Evolutionary conservation across 2,797 vertebrate genomes (phyloP), one percentile per base, ranked within the genome.

Genomic region (Neostethus bicornis): DNA sequence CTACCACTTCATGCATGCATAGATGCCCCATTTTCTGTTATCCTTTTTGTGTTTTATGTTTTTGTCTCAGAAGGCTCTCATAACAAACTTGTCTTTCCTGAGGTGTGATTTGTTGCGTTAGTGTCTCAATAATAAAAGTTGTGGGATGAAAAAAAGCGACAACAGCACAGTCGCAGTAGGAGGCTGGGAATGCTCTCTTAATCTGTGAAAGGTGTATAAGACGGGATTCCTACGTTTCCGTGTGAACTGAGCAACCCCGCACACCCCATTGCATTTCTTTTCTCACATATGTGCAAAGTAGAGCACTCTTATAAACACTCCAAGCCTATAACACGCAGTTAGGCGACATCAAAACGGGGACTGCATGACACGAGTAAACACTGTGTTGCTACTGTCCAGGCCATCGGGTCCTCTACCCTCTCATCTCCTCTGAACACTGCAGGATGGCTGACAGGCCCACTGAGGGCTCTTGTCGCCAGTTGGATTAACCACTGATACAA

Each of bases 401-500:
- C 34, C 49, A 42, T 28, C 23, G 45, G 4, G 20, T 47, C 26
- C 41, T 24, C 42, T 21, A 46, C 42, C 24, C 32, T 53, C 65
- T 77, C 80, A 61, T 76, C 80, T 74, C 66, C 64, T 77, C 71
- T 69, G 54, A 79, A 70, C 76, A 26, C 83, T 64, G 76, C 84
- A 67, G 87, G 87, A 76, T 24, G 68, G 82, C 84, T 84, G 90
- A 88, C 85, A 80, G 81, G 75, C 83, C 81, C 20, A 59, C 86
- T 73, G 77, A 87, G 85, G 84, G 73, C 87, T 85, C 83, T 86
- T 89, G 87, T 89, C 75, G 71, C 77, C 39, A 75, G 73, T 63
- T 59, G 86, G 88, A 90, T 91, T 90, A 90, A 86, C 80, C 60
- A 24, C 76, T 73, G 85, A 89, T 88, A 85, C 83, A 89, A 87